Percentiles rank a stretch among this genome's conserved stretches.
Evolutionary conservation across 2,888 invertebrate genomes (phyloP).

Genomic region (Baronia brevicornis): DNA sequence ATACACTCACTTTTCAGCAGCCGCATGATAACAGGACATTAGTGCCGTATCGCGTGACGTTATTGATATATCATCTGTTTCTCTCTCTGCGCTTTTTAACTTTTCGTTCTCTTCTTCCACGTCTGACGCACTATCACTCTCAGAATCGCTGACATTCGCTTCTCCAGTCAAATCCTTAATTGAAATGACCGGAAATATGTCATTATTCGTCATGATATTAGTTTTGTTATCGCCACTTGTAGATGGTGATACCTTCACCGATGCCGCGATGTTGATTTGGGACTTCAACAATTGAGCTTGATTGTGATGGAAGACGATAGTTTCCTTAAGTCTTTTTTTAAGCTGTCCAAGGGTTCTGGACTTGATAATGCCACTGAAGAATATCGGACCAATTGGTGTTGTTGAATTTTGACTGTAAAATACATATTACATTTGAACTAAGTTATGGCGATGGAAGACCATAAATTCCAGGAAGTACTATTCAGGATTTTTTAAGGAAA

Average conservation of each 20-base stretch:
- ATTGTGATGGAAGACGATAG: constrained; percentile 40
- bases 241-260: constrained; percentile 1
- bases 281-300: constrained; percentile 32
- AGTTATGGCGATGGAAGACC: too few species aligned
- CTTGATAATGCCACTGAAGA: constrained; percentile 62
- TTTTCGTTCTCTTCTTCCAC: constrained; percentile 18
- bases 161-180: constrained; percentile 43
- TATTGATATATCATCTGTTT: background rate
- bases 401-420: constrained; percentile 29
- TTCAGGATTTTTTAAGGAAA: too few species aligned
- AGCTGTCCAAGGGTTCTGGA: constrained; percentile 47
- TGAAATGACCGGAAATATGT: constrained; percentile 37
- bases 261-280: constrained; percentile 11
- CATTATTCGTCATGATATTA: background rate
- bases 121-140: constrained; percentile 23
- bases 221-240: constrained; percentile 5
- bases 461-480: too few species aligned
- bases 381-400: constrained; percentile 53
- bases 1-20: constrained; percentile 48
- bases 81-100: constrained; percentile 8
- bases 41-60: constrained; percentile 22
- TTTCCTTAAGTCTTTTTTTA: constrained; percentile 47
- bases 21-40: constrained; percentile 44
- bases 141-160: constrained; percentile 29
- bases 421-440: background rate